These are phyloP conservation scores for Caranx melampygus DNA, from an alignment of 2,113 vertebrate genomes.

Conservation along the genomic window DNA sequence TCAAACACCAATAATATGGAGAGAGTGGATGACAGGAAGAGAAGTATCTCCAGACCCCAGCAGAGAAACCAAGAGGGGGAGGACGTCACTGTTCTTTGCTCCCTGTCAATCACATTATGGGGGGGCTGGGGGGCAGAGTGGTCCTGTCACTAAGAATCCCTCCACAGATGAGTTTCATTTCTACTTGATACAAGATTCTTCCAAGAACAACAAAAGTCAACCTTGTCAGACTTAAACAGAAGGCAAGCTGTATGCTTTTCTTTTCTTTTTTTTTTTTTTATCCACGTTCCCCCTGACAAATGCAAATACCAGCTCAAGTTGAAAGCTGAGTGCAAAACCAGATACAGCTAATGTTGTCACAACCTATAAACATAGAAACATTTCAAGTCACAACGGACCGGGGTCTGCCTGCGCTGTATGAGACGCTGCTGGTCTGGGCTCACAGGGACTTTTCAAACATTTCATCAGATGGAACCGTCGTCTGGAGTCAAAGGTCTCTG, in stretches of 20 bases:
- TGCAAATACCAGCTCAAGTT: constrained; percentile 59
- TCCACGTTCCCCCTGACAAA: constrained; percentile 47
- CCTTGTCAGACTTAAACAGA: constrained; percentile 40
- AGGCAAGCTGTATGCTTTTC: constrained; percentile 34
- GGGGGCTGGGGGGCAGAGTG: neutral
- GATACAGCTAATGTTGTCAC: constrained; percentile 62
- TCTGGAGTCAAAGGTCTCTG: constrained; percentile 35
- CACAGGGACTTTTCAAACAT: constrained; percentile 6
- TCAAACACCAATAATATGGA: constrained; percentile 18
- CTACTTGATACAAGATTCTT: constrained; percentile 48
- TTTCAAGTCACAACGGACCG: constrained; percentile 11
- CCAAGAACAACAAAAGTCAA: constrained; percentile 67
- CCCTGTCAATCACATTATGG: constrained; percentile 57
- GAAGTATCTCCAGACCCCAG: constrained; percentile 69
- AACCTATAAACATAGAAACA: constrained; percentile 45
- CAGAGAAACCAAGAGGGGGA: constrained; percentile 38
- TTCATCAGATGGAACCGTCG: constrained; percentile 38
- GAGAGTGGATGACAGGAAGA: constrained; percentile 2
- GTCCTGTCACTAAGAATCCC: constrained; percentile 22
- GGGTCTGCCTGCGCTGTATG: constrained; percentile 11
- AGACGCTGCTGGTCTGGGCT: neutral
- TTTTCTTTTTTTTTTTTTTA: constrained; percentile 18
- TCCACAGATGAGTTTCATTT: constrained; percentile 74
- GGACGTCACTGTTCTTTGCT: constrained; percentile 33
- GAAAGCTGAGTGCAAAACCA: constrained; percentile 62